A percentile compares a stretch with the other conserved stretches of the same genome.
These are phyloP conservation scores for Cephus cinctus DNA, from an alignment of 1,140 invertebrate species.

Conservation along the genomic window DNA sequence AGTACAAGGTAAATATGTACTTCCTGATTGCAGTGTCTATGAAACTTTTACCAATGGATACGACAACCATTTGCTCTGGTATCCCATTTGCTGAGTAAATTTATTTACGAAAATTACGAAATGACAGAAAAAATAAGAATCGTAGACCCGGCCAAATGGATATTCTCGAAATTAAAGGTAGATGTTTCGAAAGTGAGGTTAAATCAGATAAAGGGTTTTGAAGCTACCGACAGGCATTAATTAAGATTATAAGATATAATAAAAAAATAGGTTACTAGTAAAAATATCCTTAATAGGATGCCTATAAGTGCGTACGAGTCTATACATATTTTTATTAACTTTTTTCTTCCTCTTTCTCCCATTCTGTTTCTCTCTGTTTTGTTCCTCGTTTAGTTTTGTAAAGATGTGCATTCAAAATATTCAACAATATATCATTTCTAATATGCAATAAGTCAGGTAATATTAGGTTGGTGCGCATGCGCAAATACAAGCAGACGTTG, in stretches of 20 bases:
- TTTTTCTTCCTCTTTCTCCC: background rate
- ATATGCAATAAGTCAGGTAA: slow-evolving; percentile 8
- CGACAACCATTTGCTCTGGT: too few relatives aligned
- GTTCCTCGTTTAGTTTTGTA: slow-evolving; percentile 1
- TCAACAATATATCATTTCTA: slow-evolving; percentile 4
- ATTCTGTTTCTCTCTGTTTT: background rate
- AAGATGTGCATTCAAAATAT: slow-evolving; percentile 11
- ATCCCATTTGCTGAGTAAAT: too few relatives aligned
- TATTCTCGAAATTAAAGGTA: background rate
- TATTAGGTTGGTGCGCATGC: slow-evolving; percentile 5
- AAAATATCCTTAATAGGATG: too few relatives aligned
- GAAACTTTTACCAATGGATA: too few relatives aligned
- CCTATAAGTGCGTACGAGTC: too few relatives aligned
- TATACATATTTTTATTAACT: background rate
- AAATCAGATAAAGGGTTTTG: background rate
- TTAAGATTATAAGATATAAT: background rate
- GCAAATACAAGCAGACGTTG: slow-evolving; percentile 13
- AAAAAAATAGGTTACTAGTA: background rate
- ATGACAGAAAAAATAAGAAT: too few relatives aligned
- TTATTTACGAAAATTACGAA: too few relatives aligned
- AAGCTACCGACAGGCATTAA: background rate
- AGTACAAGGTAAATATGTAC: too few relatives aligned
- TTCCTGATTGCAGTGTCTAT: too few relatives aligned
- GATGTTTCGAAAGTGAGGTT: background rate
- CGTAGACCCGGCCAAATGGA: background rate